phyloP scores from a whole-genome alignment of 2,888 invertebrate species.

The Oxytorus armatus region DNA sequence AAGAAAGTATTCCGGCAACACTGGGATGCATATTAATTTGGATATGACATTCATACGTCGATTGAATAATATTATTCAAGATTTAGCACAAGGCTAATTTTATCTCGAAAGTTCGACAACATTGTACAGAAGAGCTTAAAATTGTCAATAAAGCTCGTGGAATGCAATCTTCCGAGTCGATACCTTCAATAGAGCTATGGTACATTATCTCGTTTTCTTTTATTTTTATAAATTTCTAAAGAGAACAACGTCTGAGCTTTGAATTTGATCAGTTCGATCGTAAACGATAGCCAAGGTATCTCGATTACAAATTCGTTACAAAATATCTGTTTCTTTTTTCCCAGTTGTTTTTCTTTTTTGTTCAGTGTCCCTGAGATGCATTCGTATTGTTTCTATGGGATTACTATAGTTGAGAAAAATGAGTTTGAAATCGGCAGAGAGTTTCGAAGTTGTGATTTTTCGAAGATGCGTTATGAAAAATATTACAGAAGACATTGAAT shows the following conservation, averaged over 20 bases:
- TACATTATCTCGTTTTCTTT: background rate
- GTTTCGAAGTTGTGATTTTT: background rate
- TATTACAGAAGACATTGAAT: too few relatives aligned
- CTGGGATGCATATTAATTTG: background rate
- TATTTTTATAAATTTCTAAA: constrained; percentile 1
- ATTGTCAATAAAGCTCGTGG: background rate
- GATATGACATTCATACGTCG: background rate
- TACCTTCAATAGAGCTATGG: background rate
- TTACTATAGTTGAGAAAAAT: background rate
- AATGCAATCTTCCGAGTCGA: background rate
- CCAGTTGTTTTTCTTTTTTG: background rate
- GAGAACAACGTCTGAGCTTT: constrained; percentile 10
- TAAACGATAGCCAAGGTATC: background rate
- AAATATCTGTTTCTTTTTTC: constrained; percentile 7
- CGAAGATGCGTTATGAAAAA: constrained; percentile 26
- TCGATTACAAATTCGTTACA: constrained; percentile 18
- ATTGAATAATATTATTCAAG: too few relatives aligned
- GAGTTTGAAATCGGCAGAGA: background rate
- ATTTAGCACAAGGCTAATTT: background rate
- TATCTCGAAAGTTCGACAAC: background rate
- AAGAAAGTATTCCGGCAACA: background rate
- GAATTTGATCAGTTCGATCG: background rate
- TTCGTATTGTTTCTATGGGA: background rate
- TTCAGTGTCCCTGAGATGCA: background rate
- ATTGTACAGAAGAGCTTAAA: background rate